phyloP scores from a whole-genome alignment of 2,888 invertebrate species.

The Caenorhabditis sinica region DNA sequence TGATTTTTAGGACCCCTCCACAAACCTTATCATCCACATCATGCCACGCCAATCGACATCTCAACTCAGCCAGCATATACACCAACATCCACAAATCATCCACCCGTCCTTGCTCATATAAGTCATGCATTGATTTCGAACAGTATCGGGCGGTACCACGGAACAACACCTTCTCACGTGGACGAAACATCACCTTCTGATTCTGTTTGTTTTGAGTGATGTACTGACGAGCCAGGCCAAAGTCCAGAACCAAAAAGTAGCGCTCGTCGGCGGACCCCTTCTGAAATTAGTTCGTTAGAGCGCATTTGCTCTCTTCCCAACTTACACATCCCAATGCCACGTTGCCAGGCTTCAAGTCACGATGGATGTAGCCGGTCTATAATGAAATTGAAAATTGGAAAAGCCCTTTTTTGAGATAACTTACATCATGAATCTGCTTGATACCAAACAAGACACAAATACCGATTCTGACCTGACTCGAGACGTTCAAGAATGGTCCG shows the following conservation, averaged over 20 bases:
- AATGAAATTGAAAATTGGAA: no score
- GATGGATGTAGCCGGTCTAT: conserved; percentile 70
- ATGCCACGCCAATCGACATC: conserved; percentile 73
- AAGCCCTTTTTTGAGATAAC: no score
- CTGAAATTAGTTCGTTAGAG: conserved; percentile 24
- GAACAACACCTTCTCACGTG: conserved; percentile 38
- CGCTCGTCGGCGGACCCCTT: conserved; percentile 65
- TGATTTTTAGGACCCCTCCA: no score
- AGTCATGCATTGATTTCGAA: conserved; percentile 67
- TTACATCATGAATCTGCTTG: conserved; percentile 78
- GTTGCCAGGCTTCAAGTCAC: conserved; percentile 76
- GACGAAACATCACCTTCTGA: conserved; percentile 55
- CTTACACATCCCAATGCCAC: conserved; percentile 70
- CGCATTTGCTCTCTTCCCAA: background rate
- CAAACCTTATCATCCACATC: conserved; percentile 47
- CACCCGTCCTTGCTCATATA: conserved; percentile 67
- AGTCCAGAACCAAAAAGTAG: conserved; percentile 73
- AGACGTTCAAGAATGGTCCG: conserved; percentile 66
- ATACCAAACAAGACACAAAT: conserved; percentile 72
- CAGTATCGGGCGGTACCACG: conserved; percentile 75
- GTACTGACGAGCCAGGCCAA: conserved; percentile 73
- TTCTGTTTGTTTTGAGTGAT: conserved; percentile 41
- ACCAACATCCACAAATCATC: conserved; percentile 77
- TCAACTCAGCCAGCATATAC: conserved; percentile 75
- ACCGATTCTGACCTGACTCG: conserved; percentile 73